Conservation (phyloP, 2,113 vertebrate species). For the Columba janthina region DNA sequence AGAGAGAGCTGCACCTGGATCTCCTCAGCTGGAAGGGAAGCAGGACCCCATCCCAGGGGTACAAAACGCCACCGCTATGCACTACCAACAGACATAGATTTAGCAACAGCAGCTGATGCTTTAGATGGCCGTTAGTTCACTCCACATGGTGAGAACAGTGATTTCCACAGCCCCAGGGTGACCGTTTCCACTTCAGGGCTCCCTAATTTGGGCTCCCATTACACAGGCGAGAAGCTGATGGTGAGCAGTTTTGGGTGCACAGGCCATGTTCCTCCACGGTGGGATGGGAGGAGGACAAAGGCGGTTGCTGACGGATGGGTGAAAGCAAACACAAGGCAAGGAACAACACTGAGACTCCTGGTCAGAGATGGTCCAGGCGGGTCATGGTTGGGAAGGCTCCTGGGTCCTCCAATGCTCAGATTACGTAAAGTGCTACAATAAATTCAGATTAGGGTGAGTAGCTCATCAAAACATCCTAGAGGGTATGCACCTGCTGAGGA, state of each 20-base stretch:
- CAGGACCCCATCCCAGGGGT: neutral
- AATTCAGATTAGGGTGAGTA: rapidly evolving
- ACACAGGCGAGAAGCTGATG: neutral
- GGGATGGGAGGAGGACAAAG: neutral
- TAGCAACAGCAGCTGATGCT: neutral
- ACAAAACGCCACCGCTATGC: neutral
- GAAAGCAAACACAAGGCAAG: neutral
- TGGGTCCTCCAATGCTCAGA: neutral
- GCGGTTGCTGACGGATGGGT: neutral
- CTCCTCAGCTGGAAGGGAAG: neutral
- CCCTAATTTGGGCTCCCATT: neutral
- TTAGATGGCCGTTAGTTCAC: neutral
- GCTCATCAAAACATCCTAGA: neutral
- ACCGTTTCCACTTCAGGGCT: neutral
- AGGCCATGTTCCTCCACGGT: rapidly evolving
- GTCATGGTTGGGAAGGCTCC: neutral
- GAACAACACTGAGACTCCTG: neutral
- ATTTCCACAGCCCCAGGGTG: neutral
- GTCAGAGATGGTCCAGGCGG: neutral
- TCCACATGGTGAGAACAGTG: neutral
- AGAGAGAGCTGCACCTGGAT: neutral
- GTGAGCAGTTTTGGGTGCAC: rapidly evolving
- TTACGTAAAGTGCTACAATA: rapidly evolving
- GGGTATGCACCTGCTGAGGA: rapidly evolving
- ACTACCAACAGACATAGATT: neutral